These are phyloP conservation scores for Aspidiotus destructor DNA, from an alignment of 2,888 invertebrate species.

Conservation along the genomic window DNA sequence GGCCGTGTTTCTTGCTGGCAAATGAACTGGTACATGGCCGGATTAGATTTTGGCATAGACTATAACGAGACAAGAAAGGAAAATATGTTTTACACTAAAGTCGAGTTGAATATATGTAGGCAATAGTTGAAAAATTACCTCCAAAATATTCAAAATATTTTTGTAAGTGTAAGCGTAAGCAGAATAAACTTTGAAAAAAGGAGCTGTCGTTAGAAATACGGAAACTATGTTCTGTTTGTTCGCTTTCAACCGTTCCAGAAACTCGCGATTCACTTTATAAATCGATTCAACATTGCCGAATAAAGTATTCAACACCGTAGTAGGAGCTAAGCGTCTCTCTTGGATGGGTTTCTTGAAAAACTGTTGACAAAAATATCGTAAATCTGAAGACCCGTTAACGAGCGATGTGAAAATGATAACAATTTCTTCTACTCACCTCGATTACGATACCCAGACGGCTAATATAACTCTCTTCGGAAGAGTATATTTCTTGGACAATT, in stretches of 20 bases:
- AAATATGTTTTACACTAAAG: not conserved
- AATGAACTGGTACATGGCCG: conserved; percentile 50
- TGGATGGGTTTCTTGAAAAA: conserved; percentile 54
- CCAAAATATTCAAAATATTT: conserved; percentile 51
- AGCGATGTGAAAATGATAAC: not conserved
- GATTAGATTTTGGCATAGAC: conserved; percentile 41
- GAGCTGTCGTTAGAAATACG: conserved; percentile 61
- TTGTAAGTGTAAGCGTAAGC: conserved; percentile 66
- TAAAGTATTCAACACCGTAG: conserved; percentile 47
- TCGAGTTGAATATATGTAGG: not conserved
- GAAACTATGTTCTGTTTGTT: conserved; percentile 51
- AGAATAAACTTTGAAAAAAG: conserved; percentile 67
- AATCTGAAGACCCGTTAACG: conserved; percentile 6
- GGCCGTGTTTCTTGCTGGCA: conserved; percentile 56
- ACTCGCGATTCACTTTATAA: conserved; percentile 53
- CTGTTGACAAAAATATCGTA: conserved; percentile 37
- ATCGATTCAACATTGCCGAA: conserved; percentile 57
- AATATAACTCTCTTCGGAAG: conserved; percentile 60
- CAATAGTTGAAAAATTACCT: conserved; percentile 44
- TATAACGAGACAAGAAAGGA: conserved; percentile 11
- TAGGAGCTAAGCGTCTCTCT: conserved; percentile 46
- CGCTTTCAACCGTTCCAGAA: conserved; percentile 50
- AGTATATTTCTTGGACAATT: conserved; percentile 57
- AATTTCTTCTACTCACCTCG: conserved; percentile 42
- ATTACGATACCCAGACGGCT: conserved; percentile 56